Evolutionary conservation across 2,113 vertebrate species (phyloP).

Genomic region (Apus apus): DNA sequence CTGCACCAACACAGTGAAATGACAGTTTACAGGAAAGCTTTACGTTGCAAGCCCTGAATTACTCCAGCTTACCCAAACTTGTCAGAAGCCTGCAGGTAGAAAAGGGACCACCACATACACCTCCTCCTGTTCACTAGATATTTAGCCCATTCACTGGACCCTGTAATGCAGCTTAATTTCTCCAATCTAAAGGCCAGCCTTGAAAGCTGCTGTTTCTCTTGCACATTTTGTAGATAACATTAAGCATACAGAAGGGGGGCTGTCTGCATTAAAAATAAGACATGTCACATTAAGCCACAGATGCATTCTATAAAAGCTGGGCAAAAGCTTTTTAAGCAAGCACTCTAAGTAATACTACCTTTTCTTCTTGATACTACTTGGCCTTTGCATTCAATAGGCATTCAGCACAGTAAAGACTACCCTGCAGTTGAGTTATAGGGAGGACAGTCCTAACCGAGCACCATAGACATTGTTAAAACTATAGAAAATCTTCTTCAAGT

Average conservation of each 20-base stretch:
- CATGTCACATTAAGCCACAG: conserved; percentile 52
- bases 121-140: not conserved
- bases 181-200: conserved; percentile 60
- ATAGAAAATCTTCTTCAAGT: not conserved
- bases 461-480: not conserved
- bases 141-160: conserved; percentile 42
- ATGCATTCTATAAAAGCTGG: not conserved
- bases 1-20: not conserved
- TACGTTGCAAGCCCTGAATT: not conserved
- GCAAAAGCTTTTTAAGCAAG: conserved; percentile 28
- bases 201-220: conserved; percentile 55
- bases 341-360: not conserved
- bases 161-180: conserved; percentile 69
- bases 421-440: not conserved
- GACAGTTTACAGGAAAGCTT: not conserved
- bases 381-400: not conserved
- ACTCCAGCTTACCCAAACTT: not conserved
- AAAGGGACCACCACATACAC: not conserved
- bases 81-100: not conserved
- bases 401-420: not conserved
- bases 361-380: not conserved
- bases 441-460: not conserved
- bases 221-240: not conserved
- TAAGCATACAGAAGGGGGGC: conserved; percentile 51
- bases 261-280: conserved; percentile 50